phyloP scores from a whole-genome alignment of 2,113 vertebrate species.

The Grantiella picta region DNA sequence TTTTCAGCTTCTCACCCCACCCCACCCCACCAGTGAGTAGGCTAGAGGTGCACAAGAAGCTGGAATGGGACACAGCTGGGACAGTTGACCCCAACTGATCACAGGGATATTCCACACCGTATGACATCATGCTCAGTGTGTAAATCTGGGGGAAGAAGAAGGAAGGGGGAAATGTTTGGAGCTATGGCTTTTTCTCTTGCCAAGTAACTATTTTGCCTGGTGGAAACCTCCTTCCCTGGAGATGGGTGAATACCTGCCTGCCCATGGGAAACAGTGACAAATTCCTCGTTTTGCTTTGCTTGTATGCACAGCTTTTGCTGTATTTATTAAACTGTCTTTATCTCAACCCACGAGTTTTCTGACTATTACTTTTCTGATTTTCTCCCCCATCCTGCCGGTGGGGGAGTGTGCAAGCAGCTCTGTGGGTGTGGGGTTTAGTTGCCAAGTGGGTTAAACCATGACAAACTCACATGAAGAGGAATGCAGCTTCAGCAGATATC shows the following conservation, averaged over 20 bases:
- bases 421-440: not conserved
- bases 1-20: not conserved
- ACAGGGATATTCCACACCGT: not conserved
- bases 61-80: not conserved
- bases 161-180: not conserved
- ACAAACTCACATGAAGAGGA: not conserved
- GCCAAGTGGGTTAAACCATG: not conserved
- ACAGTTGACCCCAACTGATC: not conserved
- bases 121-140: not conserved
- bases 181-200: not conserved
- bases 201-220: not conserved
- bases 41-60: not conserved
- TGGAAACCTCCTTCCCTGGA: not conserved
- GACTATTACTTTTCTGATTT: not conserved
- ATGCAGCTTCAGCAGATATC: constrained; percentile 53
- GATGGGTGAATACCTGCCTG: not conserved
- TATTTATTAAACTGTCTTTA: not conserved
- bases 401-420: not conserved
- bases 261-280: not conserved
- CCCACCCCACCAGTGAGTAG: not conserved
- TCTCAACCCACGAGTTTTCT: not conserved
- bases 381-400: not conserved
- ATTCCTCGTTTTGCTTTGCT: not conserved
- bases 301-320: not conserved
- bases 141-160: not conserved